A percentile compares a stretch with the other conserved stretches of the same genome.
Evolutionary conservation across 2,797 vertebrate species (phyloP).

Genomic region (Catharus ustulatus): DNA sequence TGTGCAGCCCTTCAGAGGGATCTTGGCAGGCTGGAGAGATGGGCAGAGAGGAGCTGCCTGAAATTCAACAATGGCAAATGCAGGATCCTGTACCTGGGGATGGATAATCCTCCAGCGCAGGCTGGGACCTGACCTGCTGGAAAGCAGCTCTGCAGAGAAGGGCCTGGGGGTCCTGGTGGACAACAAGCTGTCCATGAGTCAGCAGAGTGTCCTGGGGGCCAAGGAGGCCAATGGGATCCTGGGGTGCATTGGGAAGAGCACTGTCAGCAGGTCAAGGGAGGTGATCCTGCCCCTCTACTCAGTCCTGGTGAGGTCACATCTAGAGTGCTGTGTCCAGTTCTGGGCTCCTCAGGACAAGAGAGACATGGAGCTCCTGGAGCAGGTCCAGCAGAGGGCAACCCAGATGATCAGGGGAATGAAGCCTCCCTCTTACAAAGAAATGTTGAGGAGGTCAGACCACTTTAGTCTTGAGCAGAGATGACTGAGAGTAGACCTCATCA

Average conservation of each 20-base stretch:
- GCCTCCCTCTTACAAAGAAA: neutral
- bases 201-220: neutral
- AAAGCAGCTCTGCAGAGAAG: neutral
- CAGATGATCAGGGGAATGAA: neutral
- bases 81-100: neutral
- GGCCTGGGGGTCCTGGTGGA: neutral
- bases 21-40: neutral
- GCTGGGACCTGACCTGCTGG: neutral
- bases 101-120: neutral
- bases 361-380: neutral
- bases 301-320: accelerated
- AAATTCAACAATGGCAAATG: neutral
- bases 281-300: neutral
- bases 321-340: neutral
- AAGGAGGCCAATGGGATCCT: accelerated
- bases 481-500: neutral
- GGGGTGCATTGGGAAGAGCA: neutral
- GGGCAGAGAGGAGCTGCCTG: neutral
- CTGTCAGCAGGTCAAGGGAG: neutral
- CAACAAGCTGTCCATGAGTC: neutral
- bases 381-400: neutral
- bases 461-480: neutral
- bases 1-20: neutral
- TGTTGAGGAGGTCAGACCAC: too few species aligned
- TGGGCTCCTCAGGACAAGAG: neutral